Base-by-base conservation (phyloP, 2,888 invertebrate genomes). In the Polietes domitor region DNA sequence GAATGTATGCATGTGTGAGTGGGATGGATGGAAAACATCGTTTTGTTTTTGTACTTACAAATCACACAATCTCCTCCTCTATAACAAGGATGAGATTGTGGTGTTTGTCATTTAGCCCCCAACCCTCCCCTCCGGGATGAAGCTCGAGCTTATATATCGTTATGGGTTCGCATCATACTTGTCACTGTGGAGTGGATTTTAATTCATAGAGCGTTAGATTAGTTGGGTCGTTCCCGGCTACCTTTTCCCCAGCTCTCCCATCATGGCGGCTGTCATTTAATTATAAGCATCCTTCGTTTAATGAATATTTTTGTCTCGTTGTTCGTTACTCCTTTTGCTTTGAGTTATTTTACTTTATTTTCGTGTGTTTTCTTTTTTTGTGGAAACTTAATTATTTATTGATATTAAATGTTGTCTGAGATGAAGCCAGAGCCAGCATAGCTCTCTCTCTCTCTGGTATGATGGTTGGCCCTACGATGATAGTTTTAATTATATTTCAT, bases 401-500 rank as follows among this genome's bases (percentile, higher is more conserved):
- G 84, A 81, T 78, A 84, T 84, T 76, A 84, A 84, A 84, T 84
- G 61, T 79, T 84, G 84, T 84, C 84, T 84, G 28, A 61, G 76
- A 43, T 41, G 41, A 65, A 12, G 41, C 37, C 26, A 26, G 28
- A 24, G 61, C 37, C 43, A 43, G 15, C 43, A n/a, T n/a, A n/a
- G 37, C 68, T 2, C 0, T 65, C 63, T 17, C 17, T 19, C 15
- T 6, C 37, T 12, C 15, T 26, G 41, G 19, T 12, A 41, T 2
- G n/a, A n/a, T 37, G 37, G 37, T 37, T 41, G 41, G 65, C 41
- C 41, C 77, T 74, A 19, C 21, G 41, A 37, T 72, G 81, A 84
- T 84, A 84, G 84, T 84, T 84, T 84, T 84, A 84, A 84, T 84
- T 84, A 84, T 81, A 84, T 84, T 84, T 84, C 71, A 3, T 79